A percentile compares a stretch with the other conserved stretches of the same genome.
phyloP scores from a whole-genome alignment of 2,888 invertebrate genomes.

The Clistopyga incitator region DNA sequence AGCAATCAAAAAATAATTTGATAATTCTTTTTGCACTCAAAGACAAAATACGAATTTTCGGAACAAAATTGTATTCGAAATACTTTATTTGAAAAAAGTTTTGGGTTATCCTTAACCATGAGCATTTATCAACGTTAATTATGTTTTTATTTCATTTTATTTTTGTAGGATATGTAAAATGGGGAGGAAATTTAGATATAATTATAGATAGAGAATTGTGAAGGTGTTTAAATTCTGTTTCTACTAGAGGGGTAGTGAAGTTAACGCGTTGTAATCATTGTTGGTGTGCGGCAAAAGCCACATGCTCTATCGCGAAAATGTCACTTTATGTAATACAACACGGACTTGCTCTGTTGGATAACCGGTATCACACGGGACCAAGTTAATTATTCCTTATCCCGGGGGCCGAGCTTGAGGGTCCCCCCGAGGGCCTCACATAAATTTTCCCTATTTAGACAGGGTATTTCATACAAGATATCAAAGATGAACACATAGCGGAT shows the following conservation, averaged over 20 bases:
- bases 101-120: too few relatives aligned
- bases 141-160: not conserved
- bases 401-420: slow-evolving; percentile 71
- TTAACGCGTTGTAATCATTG: slow-evolving; percentile 51
- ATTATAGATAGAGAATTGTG: slow-evolving; percentile 48
- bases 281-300: slow-evolving; percentile 33
- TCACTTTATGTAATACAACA: slow-evolving; percentile 78
- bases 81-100: too few relatives aligned
- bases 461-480: not conserved
- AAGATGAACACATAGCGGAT: too few relatives aligned
- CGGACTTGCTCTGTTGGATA: slow-evolving; percentile 71
- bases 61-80: too few relatives aligned
- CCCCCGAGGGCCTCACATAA: slow-evolving; percentile 21
- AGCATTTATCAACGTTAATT: too few relatives aligned
- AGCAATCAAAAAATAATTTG: too few relatives aligned
- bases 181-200: not conserved
- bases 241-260: not conserved
- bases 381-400: slow-evolving; percentile 67
- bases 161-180: slow-evolving; percentile 13
- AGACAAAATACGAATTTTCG: too few relatives aligned
- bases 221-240: slow-evolving; percentile 40
- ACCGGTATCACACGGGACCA: slow-evolving; percentile 76
- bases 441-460: not conserved
- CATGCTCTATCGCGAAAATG: slow-evolving; percentile 75
- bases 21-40: too few relatives aligned